Evolutionary conservation across 2,113 vertebrate genomes (phyloP).

Genomic region (Balaeniceps rex): DNA sequence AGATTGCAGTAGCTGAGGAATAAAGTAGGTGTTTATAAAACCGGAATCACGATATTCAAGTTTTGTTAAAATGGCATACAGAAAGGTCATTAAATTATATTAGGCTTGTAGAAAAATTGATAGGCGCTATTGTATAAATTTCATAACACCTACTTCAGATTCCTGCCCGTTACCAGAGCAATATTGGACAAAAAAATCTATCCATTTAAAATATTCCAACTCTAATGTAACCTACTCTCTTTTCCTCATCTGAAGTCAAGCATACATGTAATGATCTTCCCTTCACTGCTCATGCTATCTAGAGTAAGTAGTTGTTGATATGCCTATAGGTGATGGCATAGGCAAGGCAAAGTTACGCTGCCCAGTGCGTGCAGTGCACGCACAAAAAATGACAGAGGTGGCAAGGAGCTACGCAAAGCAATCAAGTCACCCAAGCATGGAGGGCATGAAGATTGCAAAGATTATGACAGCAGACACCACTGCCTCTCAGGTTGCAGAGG

Average conservation of each 20-base stretch:
- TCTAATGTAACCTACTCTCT: not conserved
- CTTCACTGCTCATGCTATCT: not conserved
- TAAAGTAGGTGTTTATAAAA: not conserved
- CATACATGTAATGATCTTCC: not conserved
- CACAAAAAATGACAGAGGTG: no score
- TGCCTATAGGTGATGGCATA: not conserved
- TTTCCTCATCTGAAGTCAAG: not conserved
- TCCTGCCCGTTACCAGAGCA: not conserved
- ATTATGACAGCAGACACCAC: not conserved
- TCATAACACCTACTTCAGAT: not conserved
- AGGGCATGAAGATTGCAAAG: not conserved
- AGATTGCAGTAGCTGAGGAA: not conserved
- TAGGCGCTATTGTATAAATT: not conserved
- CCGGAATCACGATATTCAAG: not conserved
- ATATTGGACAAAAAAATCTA: not conserved
- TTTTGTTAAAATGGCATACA: not conserved
- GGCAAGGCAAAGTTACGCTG: not conserved
- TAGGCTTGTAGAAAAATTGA: not conserved
- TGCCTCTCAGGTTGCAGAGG: not conserved
- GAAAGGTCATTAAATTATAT: not conserved
- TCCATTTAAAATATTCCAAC: not conserved
- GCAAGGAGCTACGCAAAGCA: not conserved
- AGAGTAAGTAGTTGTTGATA: not conserved
- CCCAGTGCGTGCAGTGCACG: not conserved
- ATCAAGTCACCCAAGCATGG: not conserved